Percentiles rank a stretch among this genome's conserved stretches.
Evolutionary conservation across 2,797 vertebrate genomes (phyloP).

Genomic region (Myotis vivesi): DNA sequence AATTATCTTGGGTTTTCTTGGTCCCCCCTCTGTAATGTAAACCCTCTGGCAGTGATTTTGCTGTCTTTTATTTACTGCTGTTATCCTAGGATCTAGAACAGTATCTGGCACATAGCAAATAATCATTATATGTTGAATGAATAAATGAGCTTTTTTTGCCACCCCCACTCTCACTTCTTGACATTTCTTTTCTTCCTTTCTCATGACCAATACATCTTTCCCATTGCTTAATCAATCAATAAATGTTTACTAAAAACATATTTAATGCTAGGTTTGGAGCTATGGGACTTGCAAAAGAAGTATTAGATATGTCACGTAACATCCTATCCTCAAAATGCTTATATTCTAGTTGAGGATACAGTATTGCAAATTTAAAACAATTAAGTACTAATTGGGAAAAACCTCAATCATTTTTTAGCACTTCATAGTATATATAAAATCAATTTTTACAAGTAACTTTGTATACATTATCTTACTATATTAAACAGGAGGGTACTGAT

Average conservation of each 20-base stretch:
- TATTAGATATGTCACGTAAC: background rate
- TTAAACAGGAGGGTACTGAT: background rate
- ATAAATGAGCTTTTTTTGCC: background rate
- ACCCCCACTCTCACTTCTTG: background rate
- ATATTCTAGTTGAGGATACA: background rate
- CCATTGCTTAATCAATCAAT: background rate
- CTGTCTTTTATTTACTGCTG: background rate
- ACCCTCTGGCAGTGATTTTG: background rate
- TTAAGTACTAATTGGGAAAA: background rate
- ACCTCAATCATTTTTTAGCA: background rate
- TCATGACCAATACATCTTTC: background rate
- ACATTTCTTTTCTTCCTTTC: background rate
- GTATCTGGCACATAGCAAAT: background rate
- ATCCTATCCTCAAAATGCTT: background rate
- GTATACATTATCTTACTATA: background rate
- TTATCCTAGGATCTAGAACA: background rate
- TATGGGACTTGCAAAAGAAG: background rate
- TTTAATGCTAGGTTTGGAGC: background rate
- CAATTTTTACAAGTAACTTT: slow-evolving; percentile 23
- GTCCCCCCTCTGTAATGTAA: background rate
- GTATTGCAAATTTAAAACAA: background rate
- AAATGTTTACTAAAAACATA: background rate
- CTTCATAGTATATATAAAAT: background rate
- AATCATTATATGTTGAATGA: background rate
- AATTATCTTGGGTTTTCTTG: background rate